Percentiles rank a stretch among this genome's conserved stretches.
Conservation (phyloP, 1,140 invertebrate species). For the Drosophila elegans region DNA sequence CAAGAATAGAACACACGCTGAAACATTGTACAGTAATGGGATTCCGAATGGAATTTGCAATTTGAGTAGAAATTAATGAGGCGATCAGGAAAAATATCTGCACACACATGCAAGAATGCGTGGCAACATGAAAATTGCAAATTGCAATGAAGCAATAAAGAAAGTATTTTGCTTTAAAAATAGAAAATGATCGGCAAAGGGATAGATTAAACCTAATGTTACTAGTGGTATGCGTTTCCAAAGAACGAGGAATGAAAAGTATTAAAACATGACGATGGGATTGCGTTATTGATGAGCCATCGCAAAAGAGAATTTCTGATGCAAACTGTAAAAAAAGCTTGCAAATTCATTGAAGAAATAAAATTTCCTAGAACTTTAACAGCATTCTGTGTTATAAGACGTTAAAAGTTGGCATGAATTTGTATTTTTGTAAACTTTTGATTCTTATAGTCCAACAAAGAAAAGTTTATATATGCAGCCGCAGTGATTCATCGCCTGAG, state of each 20-base stretch:
- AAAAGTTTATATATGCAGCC: not conserved
- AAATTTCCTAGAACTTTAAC: not conserved
- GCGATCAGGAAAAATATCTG: slow-evolving; percentile 29
- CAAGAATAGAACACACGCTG: slow-evolving; percentile 6
- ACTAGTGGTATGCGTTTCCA: slow-evolving; percentile 1
- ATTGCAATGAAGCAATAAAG: slow-evolving; percentile 18
- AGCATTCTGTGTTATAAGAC: not conserved
- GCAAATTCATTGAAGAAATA: not conserved
- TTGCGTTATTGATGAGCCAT: slow-evolving; percentile 24
- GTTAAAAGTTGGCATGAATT: not conserved
- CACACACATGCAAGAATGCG: slow-evolving; percentile 9
- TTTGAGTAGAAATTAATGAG: slow-evolving; percentile 29
- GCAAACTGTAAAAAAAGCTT: not conserved
- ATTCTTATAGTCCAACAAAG: not conserved
- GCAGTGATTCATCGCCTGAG: slow-evolving; percentile 14
- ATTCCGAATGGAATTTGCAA: slow-evolving; percentile 42
- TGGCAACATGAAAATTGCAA: slow-evolving; percentile 11
- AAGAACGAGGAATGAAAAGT: slow-evolving; percentile 1
- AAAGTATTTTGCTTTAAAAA: slow-evolving; percentile 18
- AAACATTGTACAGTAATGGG: slow-evolving; percentile 25
- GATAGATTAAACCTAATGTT: slow-evolving; percentile 19
- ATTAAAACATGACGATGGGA: slow-evolving; percentile 11
- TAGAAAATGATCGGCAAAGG: slow-evolving; percentile 21
- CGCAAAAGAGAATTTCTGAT: not conserved
- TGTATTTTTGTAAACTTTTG: not conserved